Evolutionary conservation across 2,797 vertebrate genomes (phyloP).

Genomic region (Alcedo quadribrachys): DNA sequence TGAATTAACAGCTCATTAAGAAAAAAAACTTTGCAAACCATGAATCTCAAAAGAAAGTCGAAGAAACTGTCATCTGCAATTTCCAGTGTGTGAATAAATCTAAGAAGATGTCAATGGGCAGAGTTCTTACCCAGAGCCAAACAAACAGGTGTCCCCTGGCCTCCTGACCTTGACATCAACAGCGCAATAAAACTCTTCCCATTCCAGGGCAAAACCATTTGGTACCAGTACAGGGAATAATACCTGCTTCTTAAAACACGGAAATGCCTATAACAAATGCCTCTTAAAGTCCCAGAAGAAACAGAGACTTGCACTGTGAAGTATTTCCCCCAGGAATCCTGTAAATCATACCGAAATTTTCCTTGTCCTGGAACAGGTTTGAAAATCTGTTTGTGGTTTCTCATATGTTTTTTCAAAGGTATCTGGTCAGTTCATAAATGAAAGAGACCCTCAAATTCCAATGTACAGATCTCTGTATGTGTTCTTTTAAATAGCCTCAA

Average conservation of each 20-base stretch:
- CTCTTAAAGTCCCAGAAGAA: constrained; percentile 54
- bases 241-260: constrained; percentile 42
- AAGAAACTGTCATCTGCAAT: constrained; percentile 59
- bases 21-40: constrained; percentile 64
- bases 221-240: constrained; percentile 24
- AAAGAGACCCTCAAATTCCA: constrained; percentile 18
- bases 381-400: constrained; percentile 73
- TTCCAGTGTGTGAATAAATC: constrained; percentile 68
- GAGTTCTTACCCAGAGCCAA: constrained; percentile 1
- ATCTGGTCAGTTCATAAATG: constrained; percentile 55
- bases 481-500: constrained; percentile 1
- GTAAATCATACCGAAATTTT: constrained; percentile 68
- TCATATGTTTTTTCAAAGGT: constrained; percentile 25
- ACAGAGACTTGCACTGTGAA: constrained; percentile 40
- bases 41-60: constrained; percentile 52
- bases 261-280: constrained; percentile 61
- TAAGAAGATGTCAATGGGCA: constrained; percentile 49
- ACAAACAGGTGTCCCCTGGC: constrained; percentile 69
- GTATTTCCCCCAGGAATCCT: constrained; percentile 58
- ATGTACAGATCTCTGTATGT: background rate
- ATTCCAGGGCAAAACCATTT: constrained; percentile 31
- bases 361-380: constrained; percentile 64
- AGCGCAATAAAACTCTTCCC: constrained; percentile 44
- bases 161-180: constrained; percentile 60
- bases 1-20: constrained; percentile 75